Evolutionary conservation across 2,797 vertebrate genomes (phyloP).

Genomic region (Rhinogobio ventralis): DNA sequence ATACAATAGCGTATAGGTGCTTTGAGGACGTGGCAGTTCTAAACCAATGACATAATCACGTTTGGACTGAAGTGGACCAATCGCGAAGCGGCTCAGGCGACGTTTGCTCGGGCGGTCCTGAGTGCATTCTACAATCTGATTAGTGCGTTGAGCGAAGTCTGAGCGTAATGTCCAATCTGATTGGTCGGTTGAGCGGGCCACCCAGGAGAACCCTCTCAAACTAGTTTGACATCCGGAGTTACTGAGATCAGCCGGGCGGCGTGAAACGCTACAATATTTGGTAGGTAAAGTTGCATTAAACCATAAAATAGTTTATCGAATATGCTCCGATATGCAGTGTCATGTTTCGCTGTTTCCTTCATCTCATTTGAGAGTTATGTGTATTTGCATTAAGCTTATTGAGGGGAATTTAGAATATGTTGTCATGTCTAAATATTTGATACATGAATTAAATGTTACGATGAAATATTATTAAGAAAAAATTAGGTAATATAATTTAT

Average conservation of each 20-base stretch:
- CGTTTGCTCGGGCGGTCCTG: constrained; percentile 3
- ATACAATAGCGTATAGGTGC: neutral
- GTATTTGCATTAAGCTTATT: neutral
- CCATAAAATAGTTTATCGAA: neutral
- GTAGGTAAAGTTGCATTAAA: constrained; percentile 15
- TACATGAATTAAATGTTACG: neutral
- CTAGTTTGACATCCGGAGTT: constrained; percentile 43
- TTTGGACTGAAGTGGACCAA: constrained; percentile 74
- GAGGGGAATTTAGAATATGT: neutral
- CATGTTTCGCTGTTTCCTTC: neutral
- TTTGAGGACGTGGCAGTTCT: constrained; percentile 91
- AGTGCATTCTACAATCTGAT: constrained; percentile 32
- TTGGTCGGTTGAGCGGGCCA: constrained; percentile 40
- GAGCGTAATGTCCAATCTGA: constrained; percentile 17
- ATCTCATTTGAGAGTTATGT: neutral
- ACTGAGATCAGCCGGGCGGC: constrained; percentile 6
- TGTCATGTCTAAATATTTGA: neutral
- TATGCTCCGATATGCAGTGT: neutral
- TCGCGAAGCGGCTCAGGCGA: constrained; percentile 39
- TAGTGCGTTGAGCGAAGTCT: constrained; percentile 28
- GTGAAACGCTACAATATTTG: neutral
- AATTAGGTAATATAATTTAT: neutral
- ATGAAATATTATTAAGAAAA: neutral
- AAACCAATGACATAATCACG: constrained; percentile 80
- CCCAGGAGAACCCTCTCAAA: constrained; percentile 23